Evolutionary conservation across 2,888 invertebrate species (phyloP).

Genomic region (Notocelia uddmanniana): DNA sequence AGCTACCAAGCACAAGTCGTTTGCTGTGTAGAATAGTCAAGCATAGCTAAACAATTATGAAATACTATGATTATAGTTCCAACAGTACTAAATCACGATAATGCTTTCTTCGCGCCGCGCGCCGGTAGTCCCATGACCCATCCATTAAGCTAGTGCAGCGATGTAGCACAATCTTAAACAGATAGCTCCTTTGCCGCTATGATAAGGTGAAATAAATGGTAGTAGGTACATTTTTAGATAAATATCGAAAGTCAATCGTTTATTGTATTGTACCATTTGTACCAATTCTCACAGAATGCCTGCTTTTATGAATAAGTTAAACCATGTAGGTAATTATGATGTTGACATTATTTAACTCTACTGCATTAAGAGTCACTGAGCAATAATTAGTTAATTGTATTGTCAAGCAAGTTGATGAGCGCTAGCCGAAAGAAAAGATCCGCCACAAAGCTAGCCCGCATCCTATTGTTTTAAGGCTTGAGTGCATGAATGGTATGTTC

Average conservation of each 20-base stretch:
- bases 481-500: conserved; percentile 52
- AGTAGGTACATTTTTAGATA: conserved; percentile 16
- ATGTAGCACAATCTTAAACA: conserved; percentile 39
- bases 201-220: conserved; percentile 56
- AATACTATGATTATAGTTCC: conserved; percentile 21
- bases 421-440: conserved; percentile 59
- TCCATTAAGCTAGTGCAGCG: conserved; percentile 37
- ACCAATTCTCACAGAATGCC: background rate
- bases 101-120: conserved; percentile 18
- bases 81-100: conserved; percentile 34
- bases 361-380: conserved; percentile 60
- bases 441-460: conserved; percentile 67
- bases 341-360: conserved; percentile 46
- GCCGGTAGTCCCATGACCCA: conserved; percentile 20
- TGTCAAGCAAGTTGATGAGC: conserved; percentile 63
- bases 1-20: conserved; percentile 8
- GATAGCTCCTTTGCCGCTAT: conserved; percentile 55
- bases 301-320: background rate
- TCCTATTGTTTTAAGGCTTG: conserved; percentile 70
- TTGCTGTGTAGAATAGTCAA: conserved; percentile 16
- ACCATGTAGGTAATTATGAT: background rate
- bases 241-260: conserved; percentile 13
- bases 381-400: conserved; percentile 64
- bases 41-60: conserved; percentile 20
- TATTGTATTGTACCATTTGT: background rate